Conservation (phyloP, 2,888 invertebrate species). For the Pimpla rufipes region DNA sequence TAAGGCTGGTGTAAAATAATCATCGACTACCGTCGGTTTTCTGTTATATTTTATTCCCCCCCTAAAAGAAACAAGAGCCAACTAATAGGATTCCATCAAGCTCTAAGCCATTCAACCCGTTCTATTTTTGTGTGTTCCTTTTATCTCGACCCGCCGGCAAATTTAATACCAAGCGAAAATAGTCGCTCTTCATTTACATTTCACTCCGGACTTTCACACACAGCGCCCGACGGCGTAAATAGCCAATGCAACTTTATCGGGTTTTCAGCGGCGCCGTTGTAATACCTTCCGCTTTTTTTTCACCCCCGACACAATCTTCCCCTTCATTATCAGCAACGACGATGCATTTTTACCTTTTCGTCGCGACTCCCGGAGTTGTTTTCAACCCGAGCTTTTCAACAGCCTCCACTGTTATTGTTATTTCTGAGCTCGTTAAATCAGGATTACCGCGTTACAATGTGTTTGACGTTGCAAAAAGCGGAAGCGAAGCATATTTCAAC, state of each 20-base stretch:
- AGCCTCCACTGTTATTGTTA: not conserved
- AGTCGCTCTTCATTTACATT: slow-evolving; percentile 21
- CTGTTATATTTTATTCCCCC: too few species aligned
- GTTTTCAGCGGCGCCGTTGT: not conserved
- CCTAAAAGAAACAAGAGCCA: too few species aligned
- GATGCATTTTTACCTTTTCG: too few species aligned
- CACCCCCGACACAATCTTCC: slow-evolving; percentile 13
- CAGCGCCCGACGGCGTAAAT: slow-evolving; percentile 9
- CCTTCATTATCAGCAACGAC: not conserved
- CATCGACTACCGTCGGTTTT: too few species aligned
- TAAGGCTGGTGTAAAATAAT: too few species aligned
- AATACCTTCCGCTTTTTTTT: slow-evolving; percentile 7
- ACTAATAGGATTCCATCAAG: too few species aligned
- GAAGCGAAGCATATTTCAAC: too few species aligned
- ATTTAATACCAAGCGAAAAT: not conserved
- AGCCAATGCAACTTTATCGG: not conserved
- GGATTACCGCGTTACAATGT: slow-evolving; percentile 30
- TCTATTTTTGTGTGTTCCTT: not conserved
- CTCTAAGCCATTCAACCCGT: too few species aligned
- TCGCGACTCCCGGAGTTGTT: too few species aligned
- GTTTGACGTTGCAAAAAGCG: not conserved
- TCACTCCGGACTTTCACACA: not conserved
- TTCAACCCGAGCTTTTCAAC: not conserved
- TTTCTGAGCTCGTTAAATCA: slow-evolving; percentile 28
- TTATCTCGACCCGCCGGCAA: not conserved